Percentiles rank a stretch among this genome's conserved stretches.
phyloP scores from a whole-genome alignment of 2,113 vertebrate genomes.

The Serilophus lunatus region DNA sequence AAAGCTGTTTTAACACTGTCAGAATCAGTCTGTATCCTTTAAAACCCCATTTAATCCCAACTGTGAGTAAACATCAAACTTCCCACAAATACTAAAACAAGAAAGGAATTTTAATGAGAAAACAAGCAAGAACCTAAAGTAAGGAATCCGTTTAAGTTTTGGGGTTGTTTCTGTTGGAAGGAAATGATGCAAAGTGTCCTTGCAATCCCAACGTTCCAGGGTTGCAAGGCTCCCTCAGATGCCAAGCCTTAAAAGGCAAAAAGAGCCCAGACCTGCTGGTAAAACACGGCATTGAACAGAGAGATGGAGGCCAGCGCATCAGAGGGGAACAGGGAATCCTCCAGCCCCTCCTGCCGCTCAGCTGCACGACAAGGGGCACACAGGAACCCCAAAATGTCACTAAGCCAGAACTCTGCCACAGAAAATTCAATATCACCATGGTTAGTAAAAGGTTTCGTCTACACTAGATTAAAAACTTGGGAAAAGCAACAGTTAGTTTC shows the following conservation, averaged over 20 bases:
- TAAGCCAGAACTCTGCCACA: no score
- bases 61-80: slow-evolving; percentile 19
- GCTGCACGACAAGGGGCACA: no score
- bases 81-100: slow-evolving; percentile 9
- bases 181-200: slow-evolving; percentile 50
- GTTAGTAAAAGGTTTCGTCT: neutral
- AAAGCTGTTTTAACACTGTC: slow-evolving; percentile 1
- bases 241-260: slow-evolving; percentile 70
- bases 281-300: neutral
- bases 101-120: slow-evolving; percentile 57
- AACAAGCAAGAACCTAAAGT: neutral
- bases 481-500: neutral
- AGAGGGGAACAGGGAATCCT: neutral
- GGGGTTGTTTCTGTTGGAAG: slow-evolving; percentile 9
- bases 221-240: slow-evolving; percentile 33
- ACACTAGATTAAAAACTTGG: neutral
- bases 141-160: neutral
- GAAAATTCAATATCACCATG: no score
- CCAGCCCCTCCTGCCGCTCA: neutral
- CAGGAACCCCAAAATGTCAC: no score
- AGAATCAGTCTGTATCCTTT: neutral
- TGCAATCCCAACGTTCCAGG: slow-evolving; percentile 29
- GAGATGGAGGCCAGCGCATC: neutral
- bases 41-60: neutral
- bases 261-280: slow-evolving; percentile 25